Conservation (phyloP, 2,888 invertebrate species). For the Conops quadrifasciatus region DNA sequence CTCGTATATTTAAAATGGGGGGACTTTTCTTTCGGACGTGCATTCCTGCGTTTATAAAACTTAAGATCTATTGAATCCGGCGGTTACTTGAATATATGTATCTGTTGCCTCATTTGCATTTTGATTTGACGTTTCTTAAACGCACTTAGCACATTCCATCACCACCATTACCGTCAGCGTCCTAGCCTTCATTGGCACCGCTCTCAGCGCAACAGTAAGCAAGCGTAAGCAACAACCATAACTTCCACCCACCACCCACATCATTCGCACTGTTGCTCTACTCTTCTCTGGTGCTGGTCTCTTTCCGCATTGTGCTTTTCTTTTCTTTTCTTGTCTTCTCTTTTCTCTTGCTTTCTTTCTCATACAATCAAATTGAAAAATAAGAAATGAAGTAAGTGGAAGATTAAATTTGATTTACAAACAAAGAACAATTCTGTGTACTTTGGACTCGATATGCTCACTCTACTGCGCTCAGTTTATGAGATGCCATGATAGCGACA, state of each 20-base stretch:
- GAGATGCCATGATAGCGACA: background rate
- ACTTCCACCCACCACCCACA: background rate
- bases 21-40: background rate
- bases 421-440: constrained; percentile 24
- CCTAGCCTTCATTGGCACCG: too few relatives aligned
- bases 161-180: too few relatives aligned
- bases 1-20: background rate
- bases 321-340: background rate
- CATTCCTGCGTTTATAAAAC: background rate
- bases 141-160: too few relatives aligned
- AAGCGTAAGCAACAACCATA: background rate
- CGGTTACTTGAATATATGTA: too few relatives aligned
- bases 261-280: background rate
- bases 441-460: constrained; percentile 15
- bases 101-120: too few relatives aligned
- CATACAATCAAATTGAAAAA: background rate
- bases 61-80: background rate
- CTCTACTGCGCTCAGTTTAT: background rate
- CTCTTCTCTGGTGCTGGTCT: background rate
- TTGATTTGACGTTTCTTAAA: too few relatives aligned
- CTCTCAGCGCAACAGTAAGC: too few relatives aligned
- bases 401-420: constrained; percentile 13
- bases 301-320: constrained; percentile 11
- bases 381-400: background rate
- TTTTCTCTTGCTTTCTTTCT: background rate